Percentiles rank a stretch among this genome's conserved stretches.
phyloP scores from a whole-genome alignment of 2,797 vertebrate genomes.

The Glyptemys insculpta region DNA sequence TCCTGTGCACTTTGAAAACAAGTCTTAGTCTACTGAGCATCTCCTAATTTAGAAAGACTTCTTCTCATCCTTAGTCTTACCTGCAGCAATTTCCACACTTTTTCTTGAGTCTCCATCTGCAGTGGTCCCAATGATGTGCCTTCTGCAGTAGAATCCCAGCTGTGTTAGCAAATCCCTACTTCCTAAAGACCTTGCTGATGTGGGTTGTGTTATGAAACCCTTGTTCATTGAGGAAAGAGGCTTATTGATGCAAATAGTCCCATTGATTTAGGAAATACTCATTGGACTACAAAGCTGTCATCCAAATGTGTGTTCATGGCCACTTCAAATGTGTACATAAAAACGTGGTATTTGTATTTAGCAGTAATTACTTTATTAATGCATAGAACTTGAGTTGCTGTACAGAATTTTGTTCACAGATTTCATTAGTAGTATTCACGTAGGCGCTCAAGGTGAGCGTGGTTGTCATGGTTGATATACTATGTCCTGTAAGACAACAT shows the following conservation, averaged over 20 bases:
- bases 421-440: neutral
- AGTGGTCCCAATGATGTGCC: neutral
- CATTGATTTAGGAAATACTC: neutral
- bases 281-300: neutral
- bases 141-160: neutral
- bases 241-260: neutral
- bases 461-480: neutral
- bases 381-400: neutral
- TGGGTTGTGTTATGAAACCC: neutral
- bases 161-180: neutral
- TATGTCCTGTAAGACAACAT: rapidly evolving
- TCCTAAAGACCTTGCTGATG: neutral
- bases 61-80: neutral
- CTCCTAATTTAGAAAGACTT: neutral
- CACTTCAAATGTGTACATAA: neutral
- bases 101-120: neutral
- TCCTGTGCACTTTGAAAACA: neutral
- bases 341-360: neutral
- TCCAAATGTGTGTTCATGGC: neutral
- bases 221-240: neutral
- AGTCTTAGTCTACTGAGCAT: neutral
- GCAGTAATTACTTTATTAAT: neutral
- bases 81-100: neutral
- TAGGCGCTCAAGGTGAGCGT: neutral
- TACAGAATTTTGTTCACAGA: neutral